Evolutionary conservation across 2,113 vertebrate genomes (phyloP).

Genomic region (Larimichthys crocea): DNA sequence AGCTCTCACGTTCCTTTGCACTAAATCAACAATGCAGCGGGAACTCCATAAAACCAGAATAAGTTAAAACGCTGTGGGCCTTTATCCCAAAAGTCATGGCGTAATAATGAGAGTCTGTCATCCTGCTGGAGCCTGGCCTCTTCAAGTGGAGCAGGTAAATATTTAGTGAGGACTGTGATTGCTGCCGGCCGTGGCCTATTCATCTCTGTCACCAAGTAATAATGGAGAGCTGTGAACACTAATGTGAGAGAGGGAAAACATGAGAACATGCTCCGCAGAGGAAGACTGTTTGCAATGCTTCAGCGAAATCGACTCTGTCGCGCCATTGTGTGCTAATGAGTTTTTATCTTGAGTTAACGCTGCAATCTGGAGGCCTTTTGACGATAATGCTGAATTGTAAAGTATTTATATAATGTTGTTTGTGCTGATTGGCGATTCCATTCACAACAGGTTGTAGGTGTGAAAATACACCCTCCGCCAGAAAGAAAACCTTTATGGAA

Average conservation of each 20-base stretch:
- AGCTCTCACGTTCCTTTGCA: neutral
- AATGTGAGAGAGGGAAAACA: conserved; percentile 53
- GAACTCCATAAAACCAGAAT: conserved; percentile 36
- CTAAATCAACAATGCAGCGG: neutral
- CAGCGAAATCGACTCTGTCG: conserved; percentile 34
- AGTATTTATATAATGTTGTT: conserved; percentile 45
- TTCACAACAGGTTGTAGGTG: conserved; percentile 33
- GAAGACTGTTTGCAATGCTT: conserved; percentile 47
- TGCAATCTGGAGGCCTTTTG: conserved; percentile 13
- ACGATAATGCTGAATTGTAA: neutral
- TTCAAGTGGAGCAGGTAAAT: conserved; percentile 73
- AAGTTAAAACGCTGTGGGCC: conserved; percentile 30
- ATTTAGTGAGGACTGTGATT: conserved; percentile 75
- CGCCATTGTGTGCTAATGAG: conserved; percentile 41
- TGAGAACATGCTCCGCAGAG: conserved; percentile 34
- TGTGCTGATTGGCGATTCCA: conserved; percentile 30
- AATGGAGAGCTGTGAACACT: conserved; percentile 64
- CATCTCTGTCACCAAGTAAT: conserved; percentile 71
- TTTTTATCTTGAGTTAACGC: conserved; percentile 29
- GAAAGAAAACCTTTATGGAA: conserved; percentile 63
- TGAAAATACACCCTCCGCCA: conserved; percentile 52
- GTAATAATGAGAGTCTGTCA: conserved; percentile 65
- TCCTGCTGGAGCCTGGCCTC: conserved; percentile 45
- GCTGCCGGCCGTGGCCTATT: conserved; percentile 64
- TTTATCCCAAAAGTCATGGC: conserved; percentile 39